Percentiles rank a stretch among this genome's conserved stretches.
phyloP scores from a whole-genome alignment of 2,888 invertebrate genomes.

The Idaea straminata region DNA sequence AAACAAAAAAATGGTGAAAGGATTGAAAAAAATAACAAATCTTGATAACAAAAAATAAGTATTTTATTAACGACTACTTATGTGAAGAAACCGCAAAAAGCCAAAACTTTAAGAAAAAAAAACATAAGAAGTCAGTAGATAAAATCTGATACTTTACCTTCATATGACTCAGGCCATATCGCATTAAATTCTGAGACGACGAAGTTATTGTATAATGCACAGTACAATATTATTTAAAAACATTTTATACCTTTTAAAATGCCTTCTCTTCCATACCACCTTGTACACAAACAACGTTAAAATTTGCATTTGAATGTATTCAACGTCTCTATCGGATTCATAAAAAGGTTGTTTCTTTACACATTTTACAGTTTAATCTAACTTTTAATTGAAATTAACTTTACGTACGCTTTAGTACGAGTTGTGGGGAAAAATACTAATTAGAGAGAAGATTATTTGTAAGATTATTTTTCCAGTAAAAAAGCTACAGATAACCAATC shows the following conservation, averaged over 20 bases:
- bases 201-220: background rate
- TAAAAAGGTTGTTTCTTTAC: background rate
- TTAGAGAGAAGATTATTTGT: background rate
- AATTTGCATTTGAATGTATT: background rate
- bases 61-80: too few relatives aligned
- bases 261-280: background rate
- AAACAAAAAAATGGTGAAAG: too few relatives aligned
- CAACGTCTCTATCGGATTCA: background rate
- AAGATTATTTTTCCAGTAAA: too few relatives aligned
- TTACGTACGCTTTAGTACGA: background rate
- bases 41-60: too few relatives aligned
- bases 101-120: too few relatives aligned
- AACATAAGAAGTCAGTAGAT: too few relatives aligned
- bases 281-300: background rate
- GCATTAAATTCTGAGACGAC: background rate
- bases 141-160: too few relatives aligned
- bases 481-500: too few relatives aligned
- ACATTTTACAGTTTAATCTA: background rate
- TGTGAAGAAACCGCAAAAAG: too few relatives aligned
- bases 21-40: too few relatives aligned
- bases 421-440: background rate
- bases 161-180: background rate
- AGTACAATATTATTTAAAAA: background rate
- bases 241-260: background rate
- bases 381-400: background rate